Evolutionary conservation across 2,797 vertebrate species (phyloP).

Genomic region (Hypotaenidia philippensis): DNA sequence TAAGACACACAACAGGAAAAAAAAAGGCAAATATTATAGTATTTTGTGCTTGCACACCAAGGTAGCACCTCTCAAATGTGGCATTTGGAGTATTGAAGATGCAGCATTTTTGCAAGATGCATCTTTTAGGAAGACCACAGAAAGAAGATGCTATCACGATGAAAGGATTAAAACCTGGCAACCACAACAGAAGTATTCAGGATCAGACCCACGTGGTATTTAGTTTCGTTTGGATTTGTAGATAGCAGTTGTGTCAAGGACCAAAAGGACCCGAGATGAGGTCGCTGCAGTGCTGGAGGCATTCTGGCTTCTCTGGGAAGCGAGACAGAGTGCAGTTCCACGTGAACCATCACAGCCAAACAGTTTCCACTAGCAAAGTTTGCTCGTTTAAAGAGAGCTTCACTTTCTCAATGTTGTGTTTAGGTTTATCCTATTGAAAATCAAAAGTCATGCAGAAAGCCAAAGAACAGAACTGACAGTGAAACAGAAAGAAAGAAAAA

Average conservation of each 20-base stretch:
- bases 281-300: neutral
- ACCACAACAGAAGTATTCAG: neutral
- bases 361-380: neutral
- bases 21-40: neutral
- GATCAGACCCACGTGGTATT: neutral
- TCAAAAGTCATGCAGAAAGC: neutral
- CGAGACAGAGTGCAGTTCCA: neutral
- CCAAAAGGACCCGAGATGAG: neutral
- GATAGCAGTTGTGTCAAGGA: neutral
- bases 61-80: neutral
- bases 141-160: neutral
- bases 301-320: neutral
- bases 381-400: neutral
- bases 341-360: neutral
- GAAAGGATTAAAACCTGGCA: neutral
- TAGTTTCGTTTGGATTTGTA: neutral
- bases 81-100: neutral
- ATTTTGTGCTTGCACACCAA: neutral
- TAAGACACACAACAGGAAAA: neutral
- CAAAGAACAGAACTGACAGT: neutral
- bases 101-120: neutral
- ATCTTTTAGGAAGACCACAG: neutral
- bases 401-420: neutral
- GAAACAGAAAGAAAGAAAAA: neutral
- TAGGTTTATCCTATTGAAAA: neutral